Evolutionary conservation across 2,113 vertebrate species (phyloP), one percentile per base, ranked within the genome.

Genomic region (Nymphicus hollandicus): DNA sequence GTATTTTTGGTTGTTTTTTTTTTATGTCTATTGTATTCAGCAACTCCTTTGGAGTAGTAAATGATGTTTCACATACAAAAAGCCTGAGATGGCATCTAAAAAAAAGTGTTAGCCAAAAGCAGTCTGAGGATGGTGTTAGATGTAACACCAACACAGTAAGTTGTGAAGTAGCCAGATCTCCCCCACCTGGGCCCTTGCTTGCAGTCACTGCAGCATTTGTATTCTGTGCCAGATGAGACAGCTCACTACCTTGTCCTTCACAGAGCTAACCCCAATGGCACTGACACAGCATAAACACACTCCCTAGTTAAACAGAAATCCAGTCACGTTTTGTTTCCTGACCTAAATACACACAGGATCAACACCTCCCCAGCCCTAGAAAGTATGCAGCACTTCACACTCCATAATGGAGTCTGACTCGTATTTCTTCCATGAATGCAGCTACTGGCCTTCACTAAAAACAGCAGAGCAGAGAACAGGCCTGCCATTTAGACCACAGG

Each of bases 251-350:
- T 35, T 37, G 31, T 86, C 86, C 72, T 88, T 66, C 68, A 52
- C 33, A 49, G 58, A 73, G n/a, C 55, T 71, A 22, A 81, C n/a
- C 20, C 56, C 58, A 43, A 3, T 5, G 2, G 64, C 73, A 50
- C 29, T 24, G 18, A 39, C 24, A 28, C 23, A 79, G 76, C 65
- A 63, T n/a, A 77, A 91, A 88, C 41, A 81, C 46, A 28, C 28
- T 70, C 31, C 53, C 63, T 72, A 17, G 60, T 7, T 73, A 37
- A 77, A 88, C 52, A 94, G 35, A 79, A 83, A 80, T 19, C 10
- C 50, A 73, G 76, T 29, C 49, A 8, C 35, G 61, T 71, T 93
- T 90, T 85, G 43, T 71, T 88, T 86, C 53, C 86, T 73, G 58
- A 83, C 86, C 68, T 83, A 83, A 85, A 77, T 18, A 69, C 65